Evolutionary conservation across 1,140 invertebrate species (phyloP), one percentile per base, ranked within the genome.

Genomic region (Procambarus virginalis): DNA sequence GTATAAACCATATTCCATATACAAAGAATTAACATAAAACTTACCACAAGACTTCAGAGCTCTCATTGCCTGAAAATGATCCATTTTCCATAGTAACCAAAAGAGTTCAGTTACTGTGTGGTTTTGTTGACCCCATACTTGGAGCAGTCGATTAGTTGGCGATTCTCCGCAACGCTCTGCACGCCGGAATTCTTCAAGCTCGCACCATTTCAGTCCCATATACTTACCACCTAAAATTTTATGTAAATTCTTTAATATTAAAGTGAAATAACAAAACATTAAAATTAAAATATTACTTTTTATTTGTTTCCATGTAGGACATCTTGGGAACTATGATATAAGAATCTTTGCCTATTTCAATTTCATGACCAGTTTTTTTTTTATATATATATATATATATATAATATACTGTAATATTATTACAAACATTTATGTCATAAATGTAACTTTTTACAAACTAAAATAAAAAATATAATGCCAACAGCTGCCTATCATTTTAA

Each of bases 41-140:
- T 93, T 92, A 95, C 94, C 95, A 93, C 95, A 96, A 58, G 94
- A 93, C 93, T 95, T 95, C 2, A 98, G 93, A 45, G 95, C 94
- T 64, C 94, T 92, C 95, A 98, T 96, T 3, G 96, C 96, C 92
- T 96, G 95, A 92, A 96, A 96, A 92, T 97, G 95, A 91, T 96
- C 95, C 95, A 97, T 97, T 92, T 94, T 94, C 46, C 94, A 96
- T 4, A 97, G 94, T 45, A 97, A 93, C 2, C 96, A 94, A 93
- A 97, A 98, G 8, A 98, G 93, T 93, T 97, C 96, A 77, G 96
- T 93, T 2, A 97, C 95, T 22, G 96, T 96, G 92, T 97, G 97
- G 94, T 98, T 98, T 85, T 96, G 95, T 92, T 96, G 95, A 8
- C 96, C 96, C 97, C 97, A 98, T 80, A 95, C 93, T 58, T 94